Base-by-base conservation (phyloP, 1,140 invertebrate species). In the Gryon sp. region DNA sequence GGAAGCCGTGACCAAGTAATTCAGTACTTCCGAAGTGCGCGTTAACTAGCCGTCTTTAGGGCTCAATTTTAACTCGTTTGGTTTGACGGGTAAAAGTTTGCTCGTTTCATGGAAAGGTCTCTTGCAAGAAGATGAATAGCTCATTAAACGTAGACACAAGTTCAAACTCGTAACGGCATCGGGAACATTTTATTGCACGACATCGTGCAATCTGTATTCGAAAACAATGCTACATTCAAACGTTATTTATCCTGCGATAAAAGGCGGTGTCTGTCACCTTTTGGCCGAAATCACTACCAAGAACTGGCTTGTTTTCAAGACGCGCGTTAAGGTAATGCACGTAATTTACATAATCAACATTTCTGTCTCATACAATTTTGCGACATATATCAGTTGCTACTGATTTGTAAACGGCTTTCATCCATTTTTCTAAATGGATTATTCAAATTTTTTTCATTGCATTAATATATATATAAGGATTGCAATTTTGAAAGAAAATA, bases 1-100 rank as follows among this genome's bases (percentile, higher is more conserved):
- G 50, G 46, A 43, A 59, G 24, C 60, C 45, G 36, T 70, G 60
- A 72, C 60, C 66, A 53, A 69, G 53, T 72, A 77, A 77, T 77
- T 70, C 74, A 53, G 59, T 60, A 76, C 52, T 70, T 65, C 50
- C 59, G 45, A 76, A 76, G 57, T 65, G 22, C 24, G 50, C 59
- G 26, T 41, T 66, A 77, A 77, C 66, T 62, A 53, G 74, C 36
- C 60, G 32, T 62, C 74, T 70, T 53, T 60, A 45, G 43, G 53
- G 40, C 45, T 66, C 46, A 53, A 52, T 72, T 72, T 72, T 55
- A 43, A 24, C 40, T 40, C 50, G 74, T 68, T 34, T 41, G 34
- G 43, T 50, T 69, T 76, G 57, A 69, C 26, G 48, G 48, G 69
- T 55, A 52, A 52, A 76, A 76, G 63, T 69, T 69, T 43, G n/a